Evolutionary conservation across 2,888 invertebrate genomes (phyloP).

Genomic region (Acleris laterana): DNA sequence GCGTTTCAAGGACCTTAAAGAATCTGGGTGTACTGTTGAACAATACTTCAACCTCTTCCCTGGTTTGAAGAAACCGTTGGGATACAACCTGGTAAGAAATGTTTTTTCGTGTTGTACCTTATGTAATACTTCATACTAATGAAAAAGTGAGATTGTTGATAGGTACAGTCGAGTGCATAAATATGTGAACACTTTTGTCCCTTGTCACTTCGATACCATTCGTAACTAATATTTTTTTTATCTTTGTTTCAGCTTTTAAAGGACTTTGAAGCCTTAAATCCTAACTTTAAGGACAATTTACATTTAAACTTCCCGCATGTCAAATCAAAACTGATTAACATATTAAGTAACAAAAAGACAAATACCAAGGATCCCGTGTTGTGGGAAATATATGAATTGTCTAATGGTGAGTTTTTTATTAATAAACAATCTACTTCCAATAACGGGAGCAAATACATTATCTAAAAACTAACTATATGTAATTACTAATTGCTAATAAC

Average conservation of each 20-base stretch:
- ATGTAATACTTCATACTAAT: neutral
- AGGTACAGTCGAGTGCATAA: too few species aligned
- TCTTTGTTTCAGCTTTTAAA: slow-evolving; percentile 12
- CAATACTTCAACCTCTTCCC: neutral
- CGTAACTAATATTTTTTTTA: slow-evolving; percentile 3
- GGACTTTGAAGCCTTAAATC: slow-evolving; percentile 4
- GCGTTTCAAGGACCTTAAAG: neutral
- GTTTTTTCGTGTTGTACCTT: neutral
- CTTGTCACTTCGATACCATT: neutral
- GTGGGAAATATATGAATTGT: slow-evolving; percentile 8
- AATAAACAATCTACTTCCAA: neutral
- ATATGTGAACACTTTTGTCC: neutral
- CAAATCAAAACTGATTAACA: slow-evolving; percentile 1
- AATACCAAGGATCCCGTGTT: slow-evolving; percentile 6
- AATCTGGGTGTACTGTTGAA: neutral
- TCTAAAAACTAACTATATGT: neutral
- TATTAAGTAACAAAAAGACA: slow-evolving; percentile 5
- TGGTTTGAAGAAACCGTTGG: slow-evolving; percentile 2
- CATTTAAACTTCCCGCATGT: slow-evolving; percentile 6
- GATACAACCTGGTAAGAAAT: slow-evolving; percentile 4
- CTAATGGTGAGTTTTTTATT: slow-evolving; percentile 11
- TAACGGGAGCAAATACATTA: neutral
- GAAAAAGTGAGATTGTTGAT: neutral
- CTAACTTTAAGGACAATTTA: slow-evolving; percentile 2
- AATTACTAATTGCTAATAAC: neutral